Evolutionary conservation across 2,888 invertebrate genomes (phyloP).

Genomic region (Callyntrura sp.): DNA sequence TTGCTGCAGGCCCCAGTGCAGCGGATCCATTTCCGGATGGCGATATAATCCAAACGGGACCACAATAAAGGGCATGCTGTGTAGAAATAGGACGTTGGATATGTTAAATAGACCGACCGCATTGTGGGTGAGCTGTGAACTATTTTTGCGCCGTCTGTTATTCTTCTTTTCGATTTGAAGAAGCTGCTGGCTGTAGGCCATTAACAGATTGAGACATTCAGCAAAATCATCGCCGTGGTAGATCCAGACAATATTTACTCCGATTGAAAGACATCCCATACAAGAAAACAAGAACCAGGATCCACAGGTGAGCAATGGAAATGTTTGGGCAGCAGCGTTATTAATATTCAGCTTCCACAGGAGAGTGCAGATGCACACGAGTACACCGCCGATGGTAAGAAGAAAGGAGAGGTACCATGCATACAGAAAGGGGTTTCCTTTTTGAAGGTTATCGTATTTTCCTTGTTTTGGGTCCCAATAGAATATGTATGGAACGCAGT

Average conservation of each 20-base stretch:
- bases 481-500: conserved; percentile 9
- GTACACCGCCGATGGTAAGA: not conserved
- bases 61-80: not conserved
- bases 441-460: not conserved
- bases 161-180: not conserved
- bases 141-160: not conserved
- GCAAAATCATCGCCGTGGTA: not conserved
- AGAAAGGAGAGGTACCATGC: not conserved
- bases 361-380: not conserved
- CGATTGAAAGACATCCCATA: not conserved
- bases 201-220: not conserved
- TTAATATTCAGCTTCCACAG: not conserved
- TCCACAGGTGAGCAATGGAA: not conserved
- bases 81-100: not conserved
- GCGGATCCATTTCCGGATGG: not conserved
- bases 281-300: not conserved
- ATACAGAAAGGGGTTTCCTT: not conserved
- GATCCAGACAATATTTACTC: not conserved
- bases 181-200: not conserved
- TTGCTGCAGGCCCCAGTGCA: not conserved
- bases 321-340: not conserved
- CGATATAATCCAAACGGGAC: not conserved
- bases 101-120: not conserved
- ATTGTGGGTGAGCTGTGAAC: not conserved
- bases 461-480: not conserved